Conservation (phyloP, 1,140 invertebrate species). For the Drosophila kepulauana region DNA sequence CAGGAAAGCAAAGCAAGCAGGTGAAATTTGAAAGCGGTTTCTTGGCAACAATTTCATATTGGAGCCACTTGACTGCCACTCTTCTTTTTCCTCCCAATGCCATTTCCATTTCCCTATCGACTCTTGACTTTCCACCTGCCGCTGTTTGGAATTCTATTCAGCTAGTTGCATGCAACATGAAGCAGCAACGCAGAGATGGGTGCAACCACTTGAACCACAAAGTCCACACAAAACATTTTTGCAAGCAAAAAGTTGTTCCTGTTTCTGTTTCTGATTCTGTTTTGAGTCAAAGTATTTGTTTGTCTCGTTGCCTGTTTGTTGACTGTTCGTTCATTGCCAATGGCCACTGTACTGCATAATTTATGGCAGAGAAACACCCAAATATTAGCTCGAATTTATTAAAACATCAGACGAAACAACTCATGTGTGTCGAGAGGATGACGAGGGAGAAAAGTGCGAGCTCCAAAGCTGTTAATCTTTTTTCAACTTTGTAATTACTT, state of each 20-base stretch:
- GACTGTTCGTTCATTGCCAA: constrained; percentile 14
- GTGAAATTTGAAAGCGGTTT: constrained; percentile 35
- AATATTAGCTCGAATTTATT: constrained; percentile 70
- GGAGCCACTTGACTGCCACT: constrained; percentile 52
- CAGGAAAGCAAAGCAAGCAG: not conserved
- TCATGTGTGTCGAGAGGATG: not conserved
- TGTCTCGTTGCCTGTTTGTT: constrained; percentile 21
- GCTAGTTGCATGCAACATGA: constrained; percentile 41
- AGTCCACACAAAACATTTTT: constrained; percentile 62
- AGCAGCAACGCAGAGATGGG: constrained; percentile 5
- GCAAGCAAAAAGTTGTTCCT: constrained; percentile 49
- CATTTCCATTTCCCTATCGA: constrained; percentile 45
- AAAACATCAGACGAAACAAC: constrained; percentile 36
- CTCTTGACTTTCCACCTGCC: constrained; percentile 36
- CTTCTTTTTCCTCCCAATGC: constrained; percentile 1
- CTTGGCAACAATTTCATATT: constrained; percentile 77
- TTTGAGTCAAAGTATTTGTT: not conserved
- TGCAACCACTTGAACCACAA: constrained; percentile 63
- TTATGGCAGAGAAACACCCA: constrained; percentile 51
- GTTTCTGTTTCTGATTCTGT: not conserved
- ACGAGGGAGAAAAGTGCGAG: constrained; percentile 8
- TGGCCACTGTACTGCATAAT: constrained; percentile 52
- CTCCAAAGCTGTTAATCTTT: constrained; percentile 70
- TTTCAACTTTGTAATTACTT: constrained; percentile 75
- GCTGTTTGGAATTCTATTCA: constrained; percentile 56